phyloP scores from a whole-genome alignment of 2,113 vertebrate genomes.

The Ptychochromis oligacanthus region DNA sequence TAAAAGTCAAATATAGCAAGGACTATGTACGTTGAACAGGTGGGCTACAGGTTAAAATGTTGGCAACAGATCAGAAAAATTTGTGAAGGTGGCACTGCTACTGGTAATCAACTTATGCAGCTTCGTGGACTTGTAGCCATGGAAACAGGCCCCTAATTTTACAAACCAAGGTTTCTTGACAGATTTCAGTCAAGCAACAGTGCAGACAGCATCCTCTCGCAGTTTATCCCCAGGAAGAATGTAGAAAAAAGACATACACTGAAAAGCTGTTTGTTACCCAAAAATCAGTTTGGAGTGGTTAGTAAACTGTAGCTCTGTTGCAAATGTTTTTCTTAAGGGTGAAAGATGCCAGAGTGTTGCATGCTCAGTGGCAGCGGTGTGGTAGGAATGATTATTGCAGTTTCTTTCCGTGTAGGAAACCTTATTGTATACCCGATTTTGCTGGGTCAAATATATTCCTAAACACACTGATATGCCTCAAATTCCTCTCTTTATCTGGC shows the following conservation, averaged over 20 bases:
- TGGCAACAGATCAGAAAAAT: not conserved
- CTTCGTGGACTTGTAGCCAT: slow-evolving; percentile 14
- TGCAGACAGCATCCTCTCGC: not conserved
- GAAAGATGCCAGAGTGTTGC: not conserved
- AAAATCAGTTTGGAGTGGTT: not conserved
- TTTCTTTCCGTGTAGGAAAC: slow-evolving; percentile 2
- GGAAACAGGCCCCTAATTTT: slow-evolving; percentile 16
- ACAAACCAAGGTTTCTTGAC: slow-evolving; percentile 15
- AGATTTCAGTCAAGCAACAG: slow-evolving; percentile 20
- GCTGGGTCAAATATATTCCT: not conserved
- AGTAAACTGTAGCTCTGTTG: not conserved
- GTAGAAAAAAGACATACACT: not conserved
- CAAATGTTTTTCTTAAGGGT: not conserved
- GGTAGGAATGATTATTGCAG: not conserved
- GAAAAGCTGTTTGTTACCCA: not conserved
- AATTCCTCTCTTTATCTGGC: not conserved
- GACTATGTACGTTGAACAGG: not conserved
- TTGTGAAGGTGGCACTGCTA: not conserved
- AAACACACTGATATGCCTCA: not conserved
- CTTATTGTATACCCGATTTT: slow-evolving; percentile 8
- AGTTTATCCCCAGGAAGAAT: not conserved
- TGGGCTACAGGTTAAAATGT: not conserved
- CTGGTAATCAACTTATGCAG: slow-evolving; percentile 3
- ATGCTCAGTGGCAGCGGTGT: not conserved
- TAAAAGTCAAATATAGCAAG: not conserved